Conservation (phyloP, 2,113 vertebrate species). For the Amia ocellicauda region DNA sequence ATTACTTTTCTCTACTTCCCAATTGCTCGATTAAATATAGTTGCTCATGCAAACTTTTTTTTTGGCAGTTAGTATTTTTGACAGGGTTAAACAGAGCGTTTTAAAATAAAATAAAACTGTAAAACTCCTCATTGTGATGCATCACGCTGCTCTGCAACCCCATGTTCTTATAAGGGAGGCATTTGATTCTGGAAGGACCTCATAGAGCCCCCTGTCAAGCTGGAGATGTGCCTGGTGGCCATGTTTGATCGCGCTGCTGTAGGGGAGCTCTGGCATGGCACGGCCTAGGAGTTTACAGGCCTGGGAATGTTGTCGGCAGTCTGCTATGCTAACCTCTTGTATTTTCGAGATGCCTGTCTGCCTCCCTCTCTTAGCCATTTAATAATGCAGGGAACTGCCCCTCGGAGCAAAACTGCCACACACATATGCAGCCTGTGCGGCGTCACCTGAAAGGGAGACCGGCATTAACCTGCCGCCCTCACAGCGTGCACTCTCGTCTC, state of each 20-base stretch:
- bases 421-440: not conserved
- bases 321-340: not conserved
- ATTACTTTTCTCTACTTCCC: no score
- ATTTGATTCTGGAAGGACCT: conserved; percentile 6
- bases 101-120: no score
- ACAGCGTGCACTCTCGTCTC: not conserved
- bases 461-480: not conserved
- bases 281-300: not conserved
- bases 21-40: no score
- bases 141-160: not conserved
- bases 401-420: not conserved
- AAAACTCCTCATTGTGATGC: not conserved
- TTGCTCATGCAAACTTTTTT: no score
- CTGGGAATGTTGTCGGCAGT: not conserved
- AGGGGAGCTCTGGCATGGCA: not conserved
- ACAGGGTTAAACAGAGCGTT: no score
- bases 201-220: not conserved
- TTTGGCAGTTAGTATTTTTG: no score
- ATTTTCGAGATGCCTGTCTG: not conserved
- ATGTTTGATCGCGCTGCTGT: not conserved
- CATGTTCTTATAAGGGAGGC: not conserved
- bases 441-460: not conserved
- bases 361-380: not conserved
- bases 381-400: not conserved
- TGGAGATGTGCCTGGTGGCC: not conserved